Base-by-base conservation (phyloP, 2,888 invertebrate genomes). In the Caenorhabditis zanzibari region DNA sequence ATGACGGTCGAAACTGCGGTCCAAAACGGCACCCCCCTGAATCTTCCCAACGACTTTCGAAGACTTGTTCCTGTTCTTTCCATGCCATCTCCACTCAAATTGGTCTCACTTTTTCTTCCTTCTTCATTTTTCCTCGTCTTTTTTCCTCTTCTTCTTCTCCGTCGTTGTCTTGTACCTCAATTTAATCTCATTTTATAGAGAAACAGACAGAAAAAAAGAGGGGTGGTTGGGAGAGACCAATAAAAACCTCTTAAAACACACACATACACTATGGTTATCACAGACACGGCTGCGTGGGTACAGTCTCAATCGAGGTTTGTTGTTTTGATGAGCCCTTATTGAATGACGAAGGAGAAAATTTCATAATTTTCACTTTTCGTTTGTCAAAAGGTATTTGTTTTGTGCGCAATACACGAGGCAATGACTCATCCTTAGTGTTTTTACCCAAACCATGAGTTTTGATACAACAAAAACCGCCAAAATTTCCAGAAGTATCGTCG, bases 271-370 rank as follows among this genome's bases (percentile, higher is more conserved):
- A 82, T 82, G 82, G 82, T 77, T 83, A 83, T 86, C 80, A 86
- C 82, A 84, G 86, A 86, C 61, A 82, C 86, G 58, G 82, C 85
- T 32, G 56, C 75, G 52, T 86, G 86, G 86, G 81, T 86, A 74
- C 85, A 85, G 52, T 61, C 82, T 41, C 79, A 77, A 71, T 82
- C 82, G 35, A 85, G 86, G 86, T 86, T 49, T 49, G 14, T 69
- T 71, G 61, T 72, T 54, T 71, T 68, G 22, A 49, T n/a, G 41
- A 32, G 14, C 9, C 5, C 5, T 1, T 12, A 26, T 32, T 32
- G 44, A n/a, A 47, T 47, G 47, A 47, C 47, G 47, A 64, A 47
- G 5, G 2, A 1, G 41, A 56, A 26, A 52, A 69, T 76, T 79
- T 79, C 79, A 64, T 79, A 66, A 80, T 64, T 41, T 47, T 47